phyloP scores from a whole-genome alignment of 2,888 invertebrate species.

The Drosophila eohydei region DNA sequence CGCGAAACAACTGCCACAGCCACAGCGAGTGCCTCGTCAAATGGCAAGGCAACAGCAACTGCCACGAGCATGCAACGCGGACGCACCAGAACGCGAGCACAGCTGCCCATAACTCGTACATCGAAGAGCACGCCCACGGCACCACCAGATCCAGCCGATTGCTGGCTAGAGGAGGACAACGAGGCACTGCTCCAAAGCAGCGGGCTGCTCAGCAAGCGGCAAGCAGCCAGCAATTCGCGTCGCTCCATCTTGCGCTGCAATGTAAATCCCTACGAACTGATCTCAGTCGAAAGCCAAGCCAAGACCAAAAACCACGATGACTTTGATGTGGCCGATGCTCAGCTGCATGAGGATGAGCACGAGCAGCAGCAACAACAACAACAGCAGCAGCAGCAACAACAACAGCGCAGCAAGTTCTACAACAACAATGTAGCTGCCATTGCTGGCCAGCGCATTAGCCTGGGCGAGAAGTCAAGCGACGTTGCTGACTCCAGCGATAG shows the following conservation, averaged over 20 bases:
- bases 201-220: conserved; percentile 38
- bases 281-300: conserved; percentile 86
- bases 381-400: conserved; percentile 20
- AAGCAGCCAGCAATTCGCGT: conserved; percentile 71
- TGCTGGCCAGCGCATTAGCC: conserved; percentile 89
- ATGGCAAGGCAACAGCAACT: conserved; percentile 72
- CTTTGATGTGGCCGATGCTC: conserved; percentile 84
- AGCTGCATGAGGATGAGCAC: conserved; percentile 77
- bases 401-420: conserved; percentile 85
- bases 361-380: conserved; percentile 19
- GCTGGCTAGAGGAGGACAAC: conserved; percentile 82
- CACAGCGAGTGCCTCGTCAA: conserved; percentile 83
- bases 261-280: conserved; percentile 93
- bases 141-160: conserved; percentile 70
- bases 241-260: conserved; percentile 93
- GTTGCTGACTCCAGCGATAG: conserved; percentile 75
- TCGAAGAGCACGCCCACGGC: conserved; percentile 11
- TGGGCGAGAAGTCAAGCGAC: conserved; percentile 84
- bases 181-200: conserved; percentile 62
- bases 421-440: conserved; percentile 88
- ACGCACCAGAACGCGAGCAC: conserved; percentile 86
- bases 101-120: conserved; percentile 71
- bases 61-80: conserved; percentile 82
- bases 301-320: conserved; percentile 84
- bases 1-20: conserved; percentile 18